These are phyloP conservation scores for Phymatocera aterrima DNA, from an alignment of 2,888 invertebrate species.

Conservation along the genomic window DNA sequence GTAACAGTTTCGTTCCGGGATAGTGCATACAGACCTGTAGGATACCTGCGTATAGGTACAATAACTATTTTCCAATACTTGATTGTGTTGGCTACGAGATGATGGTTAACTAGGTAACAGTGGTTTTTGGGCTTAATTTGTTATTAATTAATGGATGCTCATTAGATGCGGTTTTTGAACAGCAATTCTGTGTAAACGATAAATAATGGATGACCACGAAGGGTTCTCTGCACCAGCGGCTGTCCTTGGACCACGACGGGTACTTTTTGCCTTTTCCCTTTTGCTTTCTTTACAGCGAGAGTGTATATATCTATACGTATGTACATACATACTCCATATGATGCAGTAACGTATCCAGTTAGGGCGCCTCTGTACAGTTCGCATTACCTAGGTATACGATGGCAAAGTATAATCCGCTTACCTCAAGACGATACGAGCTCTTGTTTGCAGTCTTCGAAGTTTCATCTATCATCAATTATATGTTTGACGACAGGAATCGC, in stretches of 20 bases:
- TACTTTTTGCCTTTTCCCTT: conserved; percentile 54
- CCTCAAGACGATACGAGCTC: not conserved
- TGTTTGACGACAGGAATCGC: too few relatives aligned
- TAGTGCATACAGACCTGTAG: too few relatives aligned
- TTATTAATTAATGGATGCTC: conserved; percentile 37
- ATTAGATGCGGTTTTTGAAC: conserved; percentile 31
- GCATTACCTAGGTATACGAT: not conserved
- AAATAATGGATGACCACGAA: conserved; percentile 57
- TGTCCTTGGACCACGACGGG: conserved; percentile 57
- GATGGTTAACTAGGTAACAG: not conserved
- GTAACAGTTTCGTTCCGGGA: too few relatives aligned
- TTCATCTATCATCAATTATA: not conserved
- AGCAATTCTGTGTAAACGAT: conserved; percentile 56
- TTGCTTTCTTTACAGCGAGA: conserved; percentile 45
- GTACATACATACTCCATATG: conserved; percentile 52
- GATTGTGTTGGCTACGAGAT: not conserved
- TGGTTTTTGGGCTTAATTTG: not conserved
- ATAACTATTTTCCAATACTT: not conserved
- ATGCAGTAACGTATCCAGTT: conserved; percentile 42
- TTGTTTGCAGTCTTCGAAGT: not conserved
- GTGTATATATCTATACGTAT: conserved; percentile 47
- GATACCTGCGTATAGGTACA: not conserved
- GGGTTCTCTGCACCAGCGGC: conserved; percentile 57
- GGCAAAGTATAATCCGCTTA: not conserved
- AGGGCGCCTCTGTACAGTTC: not conserved